Base-by-base conservation (phyloP, 2,797 vertebrate species). In the Melanotaenia pygmaea region DNA sequence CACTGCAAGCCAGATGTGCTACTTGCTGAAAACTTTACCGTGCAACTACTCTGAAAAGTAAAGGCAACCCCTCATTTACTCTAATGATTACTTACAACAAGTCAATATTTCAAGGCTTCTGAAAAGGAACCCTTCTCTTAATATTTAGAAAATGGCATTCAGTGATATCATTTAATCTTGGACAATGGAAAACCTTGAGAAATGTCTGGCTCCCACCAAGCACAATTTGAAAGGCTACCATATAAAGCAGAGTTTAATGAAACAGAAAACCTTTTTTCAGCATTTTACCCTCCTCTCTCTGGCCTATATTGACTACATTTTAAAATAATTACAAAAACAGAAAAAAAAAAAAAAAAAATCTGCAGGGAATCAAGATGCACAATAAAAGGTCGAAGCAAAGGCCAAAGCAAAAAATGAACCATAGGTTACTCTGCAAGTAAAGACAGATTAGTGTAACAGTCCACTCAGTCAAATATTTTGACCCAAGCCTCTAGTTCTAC, bases 391-490 rank as follows among this genome's bases (percentile, higher is more conserved):
- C 18, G 20, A 64, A 67, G 26, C 14, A 14, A 62, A 13, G 64
- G 11, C 11, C 16, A 34, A 16, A 57, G 61, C 38, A 0, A 20
- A 16, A 12, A 37, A 26, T 16, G 26, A 16, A 16, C 14, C 45
- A 13, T 24, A 32, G 7, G 16, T 13, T 56, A 47, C 64, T 28
- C 0, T 2, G 5, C 3, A 20, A 1, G 2, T 32, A 35, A 35
- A 64, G 3, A 34, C 34, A 50, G 34, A 83, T 82, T 87, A 87
- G 83, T 84, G 67, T 12, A 57, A 63, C 62, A 70, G 70, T 58
- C 79, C 60, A 58, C 32, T 30, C 79, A 77, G 67, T 60, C 40
- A 68, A 18, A 43, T 4, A 65, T 30, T 28, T 69, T 18, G 64
- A 72, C 24, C 34, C 63, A 69, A 71, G 68, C 75, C 53, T 76